Evolutionary conservation across 1,140 invertebrate species (phyloP).

Genomic region (Micrasema longulum): DNA sequence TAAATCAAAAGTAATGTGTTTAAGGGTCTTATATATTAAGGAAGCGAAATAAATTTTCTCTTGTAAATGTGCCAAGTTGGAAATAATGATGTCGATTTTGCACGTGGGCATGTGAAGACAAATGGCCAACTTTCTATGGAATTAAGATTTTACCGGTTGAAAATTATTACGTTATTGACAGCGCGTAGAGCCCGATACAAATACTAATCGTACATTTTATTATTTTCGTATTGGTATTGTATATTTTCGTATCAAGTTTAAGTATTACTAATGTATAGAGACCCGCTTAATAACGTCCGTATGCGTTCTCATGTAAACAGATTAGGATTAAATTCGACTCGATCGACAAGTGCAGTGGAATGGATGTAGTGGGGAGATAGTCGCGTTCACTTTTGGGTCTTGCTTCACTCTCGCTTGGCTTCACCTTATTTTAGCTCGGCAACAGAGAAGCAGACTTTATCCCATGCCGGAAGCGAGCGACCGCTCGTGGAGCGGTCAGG

Average conservation of each 20-base stretch:
- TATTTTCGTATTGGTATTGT: too few relatives aligned
- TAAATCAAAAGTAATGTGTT: conserved; percentile 40
- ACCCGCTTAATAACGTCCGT: too few relatives aligned
- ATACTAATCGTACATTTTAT: too few relatives aligned
- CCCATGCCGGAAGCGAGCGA: not conserved
- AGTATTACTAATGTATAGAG: too few relatives aligned
- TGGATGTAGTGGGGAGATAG: not conserved
- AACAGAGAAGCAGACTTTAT: too few relatives aligned
- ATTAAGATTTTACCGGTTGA: too few relatives aligned
- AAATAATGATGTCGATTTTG: conserved; percentile 25
- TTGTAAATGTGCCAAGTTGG: conserved; percentile 11
- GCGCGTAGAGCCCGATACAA: too few relatives aligned
- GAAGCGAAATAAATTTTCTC: conserved; percentile 4
- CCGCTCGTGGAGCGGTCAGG: not conserved
- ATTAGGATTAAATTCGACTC: not conserved
- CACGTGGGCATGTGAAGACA: not conserved
- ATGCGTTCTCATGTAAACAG: too few relatives aligned
- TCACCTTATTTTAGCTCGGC: not conserved
- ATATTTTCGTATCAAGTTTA: too few relatives aligned
- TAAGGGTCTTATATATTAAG: conserved; percentile 30
- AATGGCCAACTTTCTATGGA: not conserved
- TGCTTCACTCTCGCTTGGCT: conserved; percentile 2
- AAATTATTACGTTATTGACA: too few relatives aligned
- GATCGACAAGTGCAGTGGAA: not conserved
- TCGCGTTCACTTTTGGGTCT: conserved; percentile 14